Evolutionary conservation across 2,113 vertebrate genomes (phyloP).

Genomic region (Tenebrosternarchus preto): DNA sequence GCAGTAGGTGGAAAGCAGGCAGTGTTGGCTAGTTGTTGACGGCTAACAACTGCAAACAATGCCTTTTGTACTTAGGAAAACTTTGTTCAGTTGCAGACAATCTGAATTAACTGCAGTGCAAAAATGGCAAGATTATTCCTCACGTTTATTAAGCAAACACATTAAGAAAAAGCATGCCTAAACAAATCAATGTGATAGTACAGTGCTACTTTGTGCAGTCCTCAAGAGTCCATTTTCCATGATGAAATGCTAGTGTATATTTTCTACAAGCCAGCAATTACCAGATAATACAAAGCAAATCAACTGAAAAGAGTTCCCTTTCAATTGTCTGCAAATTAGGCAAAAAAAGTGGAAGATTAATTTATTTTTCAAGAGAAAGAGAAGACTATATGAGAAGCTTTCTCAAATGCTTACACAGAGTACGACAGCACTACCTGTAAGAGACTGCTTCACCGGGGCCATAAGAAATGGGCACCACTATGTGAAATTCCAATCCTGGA

Average conservation of each 20-base stretch:
- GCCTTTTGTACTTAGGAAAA: background rate
- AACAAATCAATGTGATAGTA: background rate
- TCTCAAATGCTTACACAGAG: constrained; percentile 2
- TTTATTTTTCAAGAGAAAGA: constrained; percentile 16
- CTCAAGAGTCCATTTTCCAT: background rate
- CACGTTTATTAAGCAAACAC: background rate
- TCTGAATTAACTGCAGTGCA: background rate
- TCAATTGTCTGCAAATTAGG: background rate
- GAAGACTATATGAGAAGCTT: constrained; percentile 15
- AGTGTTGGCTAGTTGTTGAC: background rate
- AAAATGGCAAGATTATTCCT: background rate
- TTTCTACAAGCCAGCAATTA: background rate
- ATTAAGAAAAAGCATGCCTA: background rate
- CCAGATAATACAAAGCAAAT: background rate
- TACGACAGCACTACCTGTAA: constrained; percentile 29
- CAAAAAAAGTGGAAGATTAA: background rate
- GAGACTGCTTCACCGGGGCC: constrained; percentile 44
- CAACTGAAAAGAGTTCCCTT: background rate
- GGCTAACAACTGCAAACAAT: background rate
- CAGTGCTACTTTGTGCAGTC: background rate
- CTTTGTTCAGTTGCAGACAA: background rate
- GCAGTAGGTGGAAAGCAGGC: background rate
- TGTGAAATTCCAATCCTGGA: constrained; percentile 72
- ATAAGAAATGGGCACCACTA: constrained; percentile 66
- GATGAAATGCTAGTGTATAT: background rate